phyloP scores from a whole-genome alignment of 2,888 invertebrate species.

The Machimus rusticus region DNA sequence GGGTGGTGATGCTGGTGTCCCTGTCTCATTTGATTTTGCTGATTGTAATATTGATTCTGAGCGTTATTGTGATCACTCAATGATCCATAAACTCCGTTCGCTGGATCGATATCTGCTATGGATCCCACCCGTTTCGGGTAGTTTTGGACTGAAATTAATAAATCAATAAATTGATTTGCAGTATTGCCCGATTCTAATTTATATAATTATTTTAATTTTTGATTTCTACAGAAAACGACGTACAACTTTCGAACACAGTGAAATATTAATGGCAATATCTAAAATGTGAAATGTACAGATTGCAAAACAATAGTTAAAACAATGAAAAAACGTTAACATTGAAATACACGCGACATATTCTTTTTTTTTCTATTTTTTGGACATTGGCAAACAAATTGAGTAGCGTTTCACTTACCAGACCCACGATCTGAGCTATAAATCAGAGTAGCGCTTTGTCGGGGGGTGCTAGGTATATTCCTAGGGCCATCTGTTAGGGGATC shows the following conservation, averaged over 20 bases:
- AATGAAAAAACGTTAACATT: not conserved
- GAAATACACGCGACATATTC: not conserved
- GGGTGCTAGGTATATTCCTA: constrained; percentile 74
- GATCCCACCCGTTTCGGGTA: constrained; percentile 79
- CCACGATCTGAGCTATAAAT: constrained; percentile 83
- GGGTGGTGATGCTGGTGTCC: constrained; percentile 55
- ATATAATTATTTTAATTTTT: not conserved
- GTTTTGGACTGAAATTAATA: constrained; percentile 55
- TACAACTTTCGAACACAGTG: not conserved
- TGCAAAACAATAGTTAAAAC: constrained; percentile 9
- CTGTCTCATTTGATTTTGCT: constrained; percentile 53
- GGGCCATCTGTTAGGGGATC: constrained; percentile 79
- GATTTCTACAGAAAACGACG: not conserved
- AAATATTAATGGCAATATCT: not conserved
- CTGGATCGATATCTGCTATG: constrained; percentile 94
- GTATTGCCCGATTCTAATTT: not conserved
- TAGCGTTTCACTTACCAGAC: constrained; percentile 64
- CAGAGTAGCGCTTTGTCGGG: constrained; percentile 80
- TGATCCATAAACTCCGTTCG: constrained; percentile 86
- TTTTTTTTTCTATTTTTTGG: not conserved
- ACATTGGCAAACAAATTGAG: not conserved
- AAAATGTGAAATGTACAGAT: constrained; percentile 3
- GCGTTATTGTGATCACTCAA: constrained; percentile 58
- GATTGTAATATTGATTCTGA: constrained; percentile 56
- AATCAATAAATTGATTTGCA: not conserved